Conservation (phyloP, 2,797 vertebrate species). For the Eulemur albifrons region DNA sequence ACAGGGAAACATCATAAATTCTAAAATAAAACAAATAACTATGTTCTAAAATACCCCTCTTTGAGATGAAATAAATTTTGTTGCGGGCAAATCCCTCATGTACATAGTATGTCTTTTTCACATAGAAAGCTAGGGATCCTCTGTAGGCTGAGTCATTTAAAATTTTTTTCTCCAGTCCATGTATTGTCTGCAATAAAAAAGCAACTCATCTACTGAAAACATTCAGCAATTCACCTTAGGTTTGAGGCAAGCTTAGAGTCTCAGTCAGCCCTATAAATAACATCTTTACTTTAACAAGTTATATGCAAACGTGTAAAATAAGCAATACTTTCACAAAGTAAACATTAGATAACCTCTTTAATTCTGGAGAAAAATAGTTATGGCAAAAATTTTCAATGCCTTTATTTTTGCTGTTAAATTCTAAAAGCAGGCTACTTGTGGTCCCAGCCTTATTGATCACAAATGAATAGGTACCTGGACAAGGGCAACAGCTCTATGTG, state of each 20-base stretch:
- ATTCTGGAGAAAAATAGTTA: not conserved
- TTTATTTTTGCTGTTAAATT: not conserved
- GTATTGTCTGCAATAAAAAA: not conserved
- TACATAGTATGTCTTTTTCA: not conserved
- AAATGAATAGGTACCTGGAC: not conserved
- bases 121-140: not conserved
- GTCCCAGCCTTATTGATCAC: not conserved
- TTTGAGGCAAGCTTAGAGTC: not conserved
- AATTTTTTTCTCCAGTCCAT: not conserved
- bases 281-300: not conserved
- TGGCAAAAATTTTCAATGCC: not conserved
- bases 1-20: not conserved
- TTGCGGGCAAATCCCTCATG: not conserved
- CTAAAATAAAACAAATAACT: not conserved
- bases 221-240: not conserved
- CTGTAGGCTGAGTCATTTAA: not conserved
- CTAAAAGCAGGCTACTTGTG: not conserved
- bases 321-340: not conserved
- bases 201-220: not conserved
- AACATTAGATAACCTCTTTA: not conserved
- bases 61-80: not conserved
- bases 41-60: not conserved
- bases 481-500: not conserved
- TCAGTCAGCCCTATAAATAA: not conserved
- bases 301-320: not conserved